phyloP scores from a whole-genome alignment of 2,888 invertebrate species.

The Lucinisca nassula region DNA sequence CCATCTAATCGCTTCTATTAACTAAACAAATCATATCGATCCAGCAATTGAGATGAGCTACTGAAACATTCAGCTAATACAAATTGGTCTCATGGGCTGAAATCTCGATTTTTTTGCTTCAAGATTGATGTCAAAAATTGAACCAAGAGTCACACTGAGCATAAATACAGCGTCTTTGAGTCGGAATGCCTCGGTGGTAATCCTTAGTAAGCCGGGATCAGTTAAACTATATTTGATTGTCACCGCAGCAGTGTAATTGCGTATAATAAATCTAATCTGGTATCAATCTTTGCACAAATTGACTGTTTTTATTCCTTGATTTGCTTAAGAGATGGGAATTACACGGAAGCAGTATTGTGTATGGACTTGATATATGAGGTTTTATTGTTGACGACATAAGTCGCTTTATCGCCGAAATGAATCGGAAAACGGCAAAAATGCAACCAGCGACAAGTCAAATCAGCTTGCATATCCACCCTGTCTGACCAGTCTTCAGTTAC shows the following conservation, averaged over 20 bases:
- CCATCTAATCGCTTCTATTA: constrained; percentile 6
- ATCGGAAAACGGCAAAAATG: no score
- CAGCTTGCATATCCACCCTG: no score
- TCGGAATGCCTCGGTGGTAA: constrained; percentile 6
- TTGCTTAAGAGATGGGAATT: constrained; percentile 14
- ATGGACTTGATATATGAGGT: neutral
- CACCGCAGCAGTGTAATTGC: constrained; percentile 10
- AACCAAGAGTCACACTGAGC: neutral
- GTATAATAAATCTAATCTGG: constrained; percentile 31
- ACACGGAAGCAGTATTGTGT: neutral
- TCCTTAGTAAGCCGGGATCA: constrained; percentile 10
- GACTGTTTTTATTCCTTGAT: constrained; percentile 23
- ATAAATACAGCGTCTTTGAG: neutral
- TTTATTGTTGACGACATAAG: neutral
- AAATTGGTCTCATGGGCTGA: neutral
- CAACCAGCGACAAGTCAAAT: no score
- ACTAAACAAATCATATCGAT: constrained; percentile 14
- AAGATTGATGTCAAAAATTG: constrained; percentile 4
- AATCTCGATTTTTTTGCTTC: neutral
- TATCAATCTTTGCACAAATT: constrained; percentile 23
- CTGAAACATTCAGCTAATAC: constrained; percentile 2
- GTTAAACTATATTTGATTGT: constrained; percentile 17
- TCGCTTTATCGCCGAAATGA: neutral
- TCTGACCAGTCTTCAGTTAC: no score
- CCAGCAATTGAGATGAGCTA: neutral